Percentiles rank a stretch among this genome's conserved stretches.
These are phyloP conservation scores for Drosophila watanabei DNA, from an alignment of 1,140 invertebrate genomes.

Conservation along the genomic window DNA sequence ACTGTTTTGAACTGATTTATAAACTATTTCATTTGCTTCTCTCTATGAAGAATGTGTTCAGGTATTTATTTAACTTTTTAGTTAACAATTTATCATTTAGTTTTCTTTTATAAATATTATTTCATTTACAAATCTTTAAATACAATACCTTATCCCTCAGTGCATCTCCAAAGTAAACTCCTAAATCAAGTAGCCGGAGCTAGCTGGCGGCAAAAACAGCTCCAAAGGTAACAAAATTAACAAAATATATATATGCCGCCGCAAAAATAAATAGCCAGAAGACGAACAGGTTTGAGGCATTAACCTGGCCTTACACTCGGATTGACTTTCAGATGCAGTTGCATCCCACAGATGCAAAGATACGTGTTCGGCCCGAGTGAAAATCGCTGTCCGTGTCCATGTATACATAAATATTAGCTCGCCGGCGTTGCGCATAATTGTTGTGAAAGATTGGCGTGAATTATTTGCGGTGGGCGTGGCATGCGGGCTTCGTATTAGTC, in stretches of 20 bases:
- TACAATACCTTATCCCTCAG: neutral
- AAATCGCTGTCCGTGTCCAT: slow-evolving; percentile 31
- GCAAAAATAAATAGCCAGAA: slow-evolving; percentile 43
- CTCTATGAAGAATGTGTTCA: too few species aligned
- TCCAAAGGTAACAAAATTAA: slow-evolving; percentile 51
- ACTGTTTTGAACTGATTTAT: too few species aligned
- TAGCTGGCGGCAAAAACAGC: slow-evolving; percentile 33
- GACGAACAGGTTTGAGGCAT: slow-evolving; percentile 64
- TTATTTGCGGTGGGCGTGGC: slow-evolving; percentile 61
- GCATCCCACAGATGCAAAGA: slow-evolving; percentile 38
- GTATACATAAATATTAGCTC: slow-evolving; percentile 58
- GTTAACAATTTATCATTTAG: too few species aligned
- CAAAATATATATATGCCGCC: slow-evolving; percentile 45
- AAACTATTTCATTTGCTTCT: too few species aligned
- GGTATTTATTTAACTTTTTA: too few species aligned
- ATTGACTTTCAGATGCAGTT: slow-evolving; percentile 47
- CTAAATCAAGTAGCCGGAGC: slow-evolving; percentile 54
- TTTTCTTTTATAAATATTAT: too few species aligned
- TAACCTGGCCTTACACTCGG: slow-evolving; percentile 37
- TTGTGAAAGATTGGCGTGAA: slow-evolving; percentile 52
- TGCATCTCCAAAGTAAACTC: slow-evolving; percentile 39
- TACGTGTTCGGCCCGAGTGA: slow-evolving; percentile 38
- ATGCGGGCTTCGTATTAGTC: slow-evolving; percentile 38
- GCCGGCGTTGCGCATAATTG: slow-evolving; percentile 72
- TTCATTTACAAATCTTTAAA: too few species aligned